Evolutionary conservation across 2,113 vertebrate genomes (phyloP).

Genomic region (Chunga burmeisteri): DNA sequence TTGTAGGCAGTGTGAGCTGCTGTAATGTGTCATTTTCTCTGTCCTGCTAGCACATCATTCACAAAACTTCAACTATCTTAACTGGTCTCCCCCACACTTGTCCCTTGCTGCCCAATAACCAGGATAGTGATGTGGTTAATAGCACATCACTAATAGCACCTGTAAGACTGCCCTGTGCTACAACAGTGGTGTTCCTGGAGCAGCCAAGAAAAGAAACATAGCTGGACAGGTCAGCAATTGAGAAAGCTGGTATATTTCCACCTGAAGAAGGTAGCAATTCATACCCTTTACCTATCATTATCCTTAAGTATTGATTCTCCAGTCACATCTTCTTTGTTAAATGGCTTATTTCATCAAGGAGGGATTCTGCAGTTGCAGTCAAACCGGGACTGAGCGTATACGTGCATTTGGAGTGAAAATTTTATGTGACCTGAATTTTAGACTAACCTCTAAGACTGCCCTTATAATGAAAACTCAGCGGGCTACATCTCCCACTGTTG

Average conservation of each 20-base stretch:
- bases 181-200: not conserved
- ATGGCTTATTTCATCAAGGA: conserved; percentile 11
- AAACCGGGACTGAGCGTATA: not conserved
- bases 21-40: conserved; percentile 1
- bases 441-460: not conserved
- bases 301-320: not conserved
- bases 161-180: not conserved
- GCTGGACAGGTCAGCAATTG: not conserved
- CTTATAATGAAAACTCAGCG: not conserved
- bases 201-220: not conserved
- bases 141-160: not conserved
- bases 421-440: not conserved
- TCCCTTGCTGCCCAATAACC: not conserved
- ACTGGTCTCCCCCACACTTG: not conserved
- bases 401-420: not conserved
- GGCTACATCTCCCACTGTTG: not conserved
- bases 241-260: conserved; percentile 5
- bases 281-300: not conserved
- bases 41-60: not conserved
- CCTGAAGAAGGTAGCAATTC: not conserved
- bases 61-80: not conserved
- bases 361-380: not conserved
- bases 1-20: not conserved
- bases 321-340: conserved; percentile 32
- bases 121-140: not conserved